Evolutionary conservation across 2,113 vertebrate species (phyloP), one percentile per base, ranked within the genome.

Genomic region (Apus apus): DNA sequence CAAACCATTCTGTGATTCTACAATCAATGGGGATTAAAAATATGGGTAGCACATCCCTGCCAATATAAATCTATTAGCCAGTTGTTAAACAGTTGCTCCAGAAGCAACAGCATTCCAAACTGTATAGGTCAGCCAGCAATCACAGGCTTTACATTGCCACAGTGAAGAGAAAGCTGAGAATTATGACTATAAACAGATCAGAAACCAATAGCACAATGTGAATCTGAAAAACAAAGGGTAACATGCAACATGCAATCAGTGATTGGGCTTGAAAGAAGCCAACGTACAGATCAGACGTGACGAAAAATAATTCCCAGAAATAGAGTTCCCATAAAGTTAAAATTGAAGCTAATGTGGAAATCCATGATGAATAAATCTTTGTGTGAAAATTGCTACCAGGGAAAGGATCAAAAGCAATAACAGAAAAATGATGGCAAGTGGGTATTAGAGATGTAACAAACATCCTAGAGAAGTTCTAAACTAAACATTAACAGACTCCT

Each of bases 221-320:
- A 80, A 71, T 56, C 4, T n/a, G 21, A 78, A 89, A 83, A 15
- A 1, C 13, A 54, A 32, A 81, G 21, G 48, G 8, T 32, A 38
- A 4, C 0, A 0, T 73, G 25, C 14, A 66, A 57, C 4, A 2
- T 6, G 12, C 19, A 56, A 60, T 27, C 15, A 61, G 9, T 10
- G 29, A 40, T 23, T n/a, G 51, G 40, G 25, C 1, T 46, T 57
- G 29, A 77, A 92, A 74, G 29, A 85, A 68, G 29, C 1, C 45
- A 90, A 70, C 4, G n/a, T 7, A 77, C 1, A 78, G 9, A 54
- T 45, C 18, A 66, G 21, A 74, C 29, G 29, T 8, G 18, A 66
- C 57, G 20, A 77, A 74, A 20, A 77, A 27, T 17, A 38, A 7
- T 9, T 8, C 6, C 19, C 12, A 46, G 57, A 81, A 61, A 81